Conservation (phyloP, 2,113 vertebrate genomes). For the Heterocephalus glaber region DNA sequence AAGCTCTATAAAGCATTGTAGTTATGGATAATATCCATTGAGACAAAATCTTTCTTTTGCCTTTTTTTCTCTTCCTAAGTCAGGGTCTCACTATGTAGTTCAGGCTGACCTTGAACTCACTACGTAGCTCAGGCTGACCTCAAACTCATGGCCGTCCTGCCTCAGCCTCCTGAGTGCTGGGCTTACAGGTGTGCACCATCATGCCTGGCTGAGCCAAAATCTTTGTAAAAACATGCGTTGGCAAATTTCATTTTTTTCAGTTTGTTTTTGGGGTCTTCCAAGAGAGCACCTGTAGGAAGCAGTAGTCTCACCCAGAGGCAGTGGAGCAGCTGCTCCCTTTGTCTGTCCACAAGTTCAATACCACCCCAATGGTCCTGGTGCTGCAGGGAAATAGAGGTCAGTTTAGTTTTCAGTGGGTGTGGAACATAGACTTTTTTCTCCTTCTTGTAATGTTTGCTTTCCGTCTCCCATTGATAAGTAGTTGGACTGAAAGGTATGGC, state of each 20-base stretch:
- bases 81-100: no score
- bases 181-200: no score
- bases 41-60: neutral
- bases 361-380: neutral
- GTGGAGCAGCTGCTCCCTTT: neutral
- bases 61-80: no score
- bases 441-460: neutral
- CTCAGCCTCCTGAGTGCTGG: no score
- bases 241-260: constrained; percentile 27
- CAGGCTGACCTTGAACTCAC: no score
- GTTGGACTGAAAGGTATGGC: neutral
- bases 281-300: neutral
- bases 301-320: neutral
- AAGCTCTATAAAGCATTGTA: neutral
- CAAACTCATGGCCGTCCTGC: no score
- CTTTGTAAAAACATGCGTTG: neutral
- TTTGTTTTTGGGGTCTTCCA: neutral
- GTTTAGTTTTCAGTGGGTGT: neutral
- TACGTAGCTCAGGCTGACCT: no score
- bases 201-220: neutral
- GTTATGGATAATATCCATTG: neutral
- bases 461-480: neutral
- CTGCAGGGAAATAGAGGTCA: neutral
- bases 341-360: neutral
- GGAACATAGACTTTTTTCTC: neutral